Percentiles rank a stretch among this genome's conserved stretches.
Evolutionary conservation across 1,140 invertebrate species (phyloP).

Genomic region (Helicorthomorpha holstii): DNA sequence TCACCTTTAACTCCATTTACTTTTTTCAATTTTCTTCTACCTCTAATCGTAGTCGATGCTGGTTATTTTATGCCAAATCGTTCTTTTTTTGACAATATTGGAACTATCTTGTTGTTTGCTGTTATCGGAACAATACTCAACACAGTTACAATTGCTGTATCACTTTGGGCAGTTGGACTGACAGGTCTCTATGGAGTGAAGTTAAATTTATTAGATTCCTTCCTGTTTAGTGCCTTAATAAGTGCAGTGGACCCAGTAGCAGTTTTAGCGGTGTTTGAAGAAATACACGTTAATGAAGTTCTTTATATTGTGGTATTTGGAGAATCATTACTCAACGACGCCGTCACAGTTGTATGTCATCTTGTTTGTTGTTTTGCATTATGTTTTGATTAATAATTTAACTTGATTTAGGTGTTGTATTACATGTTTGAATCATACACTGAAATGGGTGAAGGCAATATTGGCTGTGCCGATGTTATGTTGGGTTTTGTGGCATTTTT

Average conservation of each 20-base stretch:
- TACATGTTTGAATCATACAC: conserved; percentile 88
- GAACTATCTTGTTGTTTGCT: conserved; percentile 87
- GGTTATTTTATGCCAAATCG: conserved; percentile 97
- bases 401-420: conserved; percentile 82
- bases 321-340: conserved; percentile 93
- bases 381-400: conserved; percentile 20
- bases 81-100: conserved; percentile 90
- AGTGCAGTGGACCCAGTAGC: conserved; percentile 98
- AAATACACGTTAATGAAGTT: conserved; percentile 97
- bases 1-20: conserved; percentile 80
- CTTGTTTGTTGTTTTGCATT: conserved; percentile 46
- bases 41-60: conserved; percentile 90
- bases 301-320: conserved; percentile 99
- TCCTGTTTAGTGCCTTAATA: conserved; percentile 87
- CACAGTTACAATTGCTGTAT: conserved; percentile 79
- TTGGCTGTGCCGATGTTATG: conserved; percentile 56
- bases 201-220: conserved; percentile 65
- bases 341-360: conserved; percentile 80
- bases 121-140: conserved; percentile 93
- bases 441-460: conserved; percentile 59
- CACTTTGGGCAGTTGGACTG: conserved; percentile 66
- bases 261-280: conserved; percentile 95
- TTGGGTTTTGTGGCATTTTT: conserved; percentile 81
- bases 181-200: conserved; percentile 61
- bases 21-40: conserved; percentile 92